phyloP scores from a whole-genome alignment of 2,797 vertebrate genomes.

The Scleropages formosus region DNA sequence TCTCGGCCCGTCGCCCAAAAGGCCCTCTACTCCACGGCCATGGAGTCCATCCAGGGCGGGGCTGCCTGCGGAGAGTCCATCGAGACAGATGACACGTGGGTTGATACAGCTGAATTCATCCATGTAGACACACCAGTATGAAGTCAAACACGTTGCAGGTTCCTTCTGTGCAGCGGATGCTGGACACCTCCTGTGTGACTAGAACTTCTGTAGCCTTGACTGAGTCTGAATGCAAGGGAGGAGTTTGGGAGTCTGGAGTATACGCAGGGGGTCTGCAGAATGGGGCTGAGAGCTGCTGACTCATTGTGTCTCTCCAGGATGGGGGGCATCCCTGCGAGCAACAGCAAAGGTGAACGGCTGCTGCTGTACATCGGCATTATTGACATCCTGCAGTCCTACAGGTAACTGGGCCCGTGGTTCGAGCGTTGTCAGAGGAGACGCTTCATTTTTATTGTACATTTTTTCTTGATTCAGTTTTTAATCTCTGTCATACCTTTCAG shows the following conservation, averaged over 20 bases:
- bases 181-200: too few species aligned
- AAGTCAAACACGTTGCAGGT: too few species aligned
- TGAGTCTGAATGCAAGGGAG: too few species aligned
- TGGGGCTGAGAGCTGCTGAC: too few species aligned
- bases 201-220: too few species aligned
- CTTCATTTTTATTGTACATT: neutral
- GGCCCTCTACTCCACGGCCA: conserved; percentile 91
- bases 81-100: conserved; percentile 89
- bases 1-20: conserved; percentile 83
- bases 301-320: conserved; percentile 67
- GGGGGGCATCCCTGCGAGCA: conserved; percentile 92
- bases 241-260: too few species aligned
- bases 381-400: conserved; percentile 96
- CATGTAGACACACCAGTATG: neutral
- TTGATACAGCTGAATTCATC: conserved; percentile 9
- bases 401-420: conserved; percentile 58
- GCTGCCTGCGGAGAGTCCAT: conserved; percentile 82
- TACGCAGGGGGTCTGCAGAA: too few species aligned
- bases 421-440: neutral
- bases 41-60: conserved; percentile 95
- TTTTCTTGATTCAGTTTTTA: too few species aligned
- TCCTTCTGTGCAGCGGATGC: too few species aligned
- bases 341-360: conserved; percentile 83
- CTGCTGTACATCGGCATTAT: conserved; percentile 93
- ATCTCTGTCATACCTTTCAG: conserved; percentile 59